A percentile compares a stretch with the other conserved stretches of the same genome.
phyloP scores from a whole-genome alignment of 2,888 invertebrate species.

The Thelaira solivaga region DNA sequence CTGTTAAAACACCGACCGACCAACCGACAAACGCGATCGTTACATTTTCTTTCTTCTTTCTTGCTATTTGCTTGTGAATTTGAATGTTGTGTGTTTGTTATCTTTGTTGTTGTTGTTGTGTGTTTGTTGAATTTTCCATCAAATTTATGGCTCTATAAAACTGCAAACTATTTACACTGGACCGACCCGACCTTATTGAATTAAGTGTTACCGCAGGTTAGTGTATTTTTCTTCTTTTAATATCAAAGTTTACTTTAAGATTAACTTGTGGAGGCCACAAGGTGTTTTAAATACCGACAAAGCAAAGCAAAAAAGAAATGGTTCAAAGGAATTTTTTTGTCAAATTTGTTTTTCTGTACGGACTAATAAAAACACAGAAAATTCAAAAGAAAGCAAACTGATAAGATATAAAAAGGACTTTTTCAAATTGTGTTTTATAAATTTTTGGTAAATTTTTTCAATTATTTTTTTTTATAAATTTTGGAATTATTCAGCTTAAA shows the following conservation, averaged over 20 bases:
- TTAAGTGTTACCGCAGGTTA: conserved; percentile 34
- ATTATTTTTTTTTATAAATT: no score
- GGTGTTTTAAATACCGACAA: conserved; percentile 49
- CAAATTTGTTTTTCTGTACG: no score
- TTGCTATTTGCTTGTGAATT: conserved; percentile 52
- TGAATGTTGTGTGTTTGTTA: conserved; percentile 19
- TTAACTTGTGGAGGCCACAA: neutral
- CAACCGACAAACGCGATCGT: neutral
- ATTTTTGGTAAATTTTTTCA: no score
- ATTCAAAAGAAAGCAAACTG: no score
- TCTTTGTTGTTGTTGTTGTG: no score
- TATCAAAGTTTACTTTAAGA: conserved; percentile 17
- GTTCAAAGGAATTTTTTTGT: neutral
- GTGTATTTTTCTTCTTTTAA: neutral
- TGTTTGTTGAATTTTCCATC: conserved; percentile 7
- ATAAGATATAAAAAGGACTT: no score
- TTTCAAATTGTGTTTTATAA: no score
- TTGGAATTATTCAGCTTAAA: no score
- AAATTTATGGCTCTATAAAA: conserved; percentile 48
- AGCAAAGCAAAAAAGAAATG: neutral
- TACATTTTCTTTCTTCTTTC: conserved; percentile 7
- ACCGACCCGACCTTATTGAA: conserved; percentile 39
- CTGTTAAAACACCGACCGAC: conserved; percentile 36
- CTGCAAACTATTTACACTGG: conserved; percentile 40
- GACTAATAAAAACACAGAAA: no score